Evolutionary conservation across 2,797 vertebrate genomes (phyloP).

Genomic region (Natrix natrix): DNA sequence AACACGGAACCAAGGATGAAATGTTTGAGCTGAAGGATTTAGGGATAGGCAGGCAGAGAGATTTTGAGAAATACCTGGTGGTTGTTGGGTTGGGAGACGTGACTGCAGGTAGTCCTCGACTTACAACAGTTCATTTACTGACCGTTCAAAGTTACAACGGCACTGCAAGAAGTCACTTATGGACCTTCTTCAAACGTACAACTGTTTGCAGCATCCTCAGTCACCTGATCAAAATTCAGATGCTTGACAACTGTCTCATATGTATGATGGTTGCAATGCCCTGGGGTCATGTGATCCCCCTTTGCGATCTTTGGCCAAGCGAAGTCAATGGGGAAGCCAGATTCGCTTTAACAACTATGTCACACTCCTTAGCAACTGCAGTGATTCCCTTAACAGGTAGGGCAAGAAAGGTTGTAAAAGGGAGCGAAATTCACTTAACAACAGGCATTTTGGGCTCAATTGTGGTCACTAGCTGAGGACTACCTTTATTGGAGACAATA

Average conservation of each 20-base stretch:
- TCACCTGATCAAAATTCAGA: neutral
- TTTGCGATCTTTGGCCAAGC: neutral
- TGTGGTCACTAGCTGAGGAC: neutral
- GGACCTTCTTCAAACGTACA: neutral
- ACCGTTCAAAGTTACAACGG: neutral
- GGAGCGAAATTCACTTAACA: neutral
- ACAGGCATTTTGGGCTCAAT: neutral
- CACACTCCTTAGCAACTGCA: neutral
- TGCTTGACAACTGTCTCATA: neutral
- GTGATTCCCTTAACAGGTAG: neutral
- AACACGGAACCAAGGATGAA: constrained; percentile 53
- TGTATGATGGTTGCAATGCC: neutral
- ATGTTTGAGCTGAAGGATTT: constrained; percentile 40
- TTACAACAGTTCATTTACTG: neutral
- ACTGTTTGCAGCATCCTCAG: neutral
- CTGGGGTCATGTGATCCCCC: neutral
- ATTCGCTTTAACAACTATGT: neutral
- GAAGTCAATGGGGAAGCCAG: neutral
- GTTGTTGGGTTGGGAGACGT: constrained; percentile 11
- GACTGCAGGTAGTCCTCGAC: neutral
- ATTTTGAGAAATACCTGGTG: constrained; percentile 38
- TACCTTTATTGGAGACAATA: neutral
- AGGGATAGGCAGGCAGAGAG: constrained; percentile 46
- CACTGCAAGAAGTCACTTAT: neutral
- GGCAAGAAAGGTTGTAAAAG: neutral